Evolutionary conservation across 2,888 invertebrate species (phyloP), one percentile per base, ranked within the genome.

Genomic region (Pardosa pseudoannulata): DNA sequence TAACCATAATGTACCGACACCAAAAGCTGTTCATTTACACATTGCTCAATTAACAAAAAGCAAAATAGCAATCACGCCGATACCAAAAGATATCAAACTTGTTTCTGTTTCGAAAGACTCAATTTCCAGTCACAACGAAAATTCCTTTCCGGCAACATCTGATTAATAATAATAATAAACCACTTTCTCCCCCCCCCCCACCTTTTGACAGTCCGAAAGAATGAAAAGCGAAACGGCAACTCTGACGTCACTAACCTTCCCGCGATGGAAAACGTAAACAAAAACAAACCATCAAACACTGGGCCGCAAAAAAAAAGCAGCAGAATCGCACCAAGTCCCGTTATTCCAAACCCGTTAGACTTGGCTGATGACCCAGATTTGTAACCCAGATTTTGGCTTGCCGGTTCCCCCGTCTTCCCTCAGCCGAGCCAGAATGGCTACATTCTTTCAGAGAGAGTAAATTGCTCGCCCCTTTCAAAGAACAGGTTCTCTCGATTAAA

Each of bases 321-420:
- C 11, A 28, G 27, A 23, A 29, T 36, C 39, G 62, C 56, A 32
- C 16, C 23, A 28, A 29, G 56, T 23, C 56, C n/a, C 56, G 23
- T 16, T 56, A 56, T 23, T 41, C n/a, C 29, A 75, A 82, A 82
- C 82, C 76, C 76, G 82, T 82, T 76, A 75, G 41, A 76, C 82
- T 76, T 81, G 82, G 70, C 56, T 29, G 46, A 32, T 82, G 82
- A 82, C 82, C 82, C 50, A 82, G 28, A 65, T 82, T 32, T 41
- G 27, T 65, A 82, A 82, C 82, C 82, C 46, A 75, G 39, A 70
- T 82, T 2, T n/a, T n/a, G n/a, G n/a, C n/a, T n/a, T 6, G 46
- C 16, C 46, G 2, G 46, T 16, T 16, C 1, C 2, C 56, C 23
- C 16, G 56, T 56, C 56, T 56, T 56, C 56, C 56, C 46, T 46